Evolutionary conservation across 2,888 invertebrate species (phyloP).

Genomic region (Patella depressa): DNA sequence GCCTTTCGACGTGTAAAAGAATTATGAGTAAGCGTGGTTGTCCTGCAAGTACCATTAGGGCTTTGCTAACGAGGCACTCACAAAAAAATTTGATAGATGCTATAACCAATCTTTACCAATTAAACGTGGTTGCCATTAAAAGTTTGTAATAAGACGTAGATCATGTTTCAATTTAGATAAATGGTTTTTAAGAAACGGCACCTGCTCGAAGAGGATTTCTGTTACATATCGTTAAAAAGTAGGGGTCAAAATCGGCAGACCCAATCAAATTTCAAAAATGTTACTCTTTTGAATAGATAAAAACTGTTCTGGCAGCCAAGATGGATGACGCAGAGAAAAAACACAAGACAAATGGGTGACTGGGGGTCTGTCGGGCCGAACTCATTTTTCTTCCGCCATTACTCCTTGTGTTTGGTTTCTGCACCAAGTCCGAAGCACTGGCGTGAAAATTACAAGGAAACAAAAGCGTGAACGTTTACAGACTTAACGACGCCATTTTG

Average conservation of each 20-base stretch:
- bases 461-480: conserved; percentile 10
- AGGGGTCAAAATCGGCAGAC: not conserved
- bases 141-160: too few species aligned
- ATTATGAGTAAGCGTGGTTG: too few species aligned
- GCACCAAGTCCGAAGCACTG: conserved; percentile 7
- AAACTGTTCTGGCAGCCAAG: conserved; percentile 7
- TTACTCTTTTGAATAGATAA: not conserved
- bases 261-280: conserved; percentile 5
- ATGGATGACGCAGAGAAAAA: conserved; percentile 1
- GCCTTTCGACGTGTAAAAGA: too few species aligned
- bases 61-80: too few species aligned
- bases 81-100: too few species aligned
- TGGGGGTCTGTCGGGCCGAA: conserved; percentile 8
- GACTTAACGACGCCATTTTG: conserved; percentile 1
- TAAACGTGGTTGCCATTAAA: too few species aligned
- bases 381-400: conserved; percentile 3
- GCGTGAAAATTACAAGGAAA: conserved; percentile 9
- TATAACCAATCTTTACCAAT: too few species aligned
- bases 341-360: conserved; percentile 4
- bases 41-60: too few species aligned
- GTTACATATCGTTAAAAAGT: conserved; percentile 5
- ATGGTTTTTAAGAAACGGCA: not conserved
- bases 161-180: not conserved
- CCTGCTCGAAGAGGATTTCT: not conserved
- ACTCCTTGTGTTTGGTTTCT: conserved; percentile 7